These are phyloP conservation scores for Drosophila orena DNA, from an alignment of 1,140 invertebrate genomes.

Conservation along the genomic window DNA sequence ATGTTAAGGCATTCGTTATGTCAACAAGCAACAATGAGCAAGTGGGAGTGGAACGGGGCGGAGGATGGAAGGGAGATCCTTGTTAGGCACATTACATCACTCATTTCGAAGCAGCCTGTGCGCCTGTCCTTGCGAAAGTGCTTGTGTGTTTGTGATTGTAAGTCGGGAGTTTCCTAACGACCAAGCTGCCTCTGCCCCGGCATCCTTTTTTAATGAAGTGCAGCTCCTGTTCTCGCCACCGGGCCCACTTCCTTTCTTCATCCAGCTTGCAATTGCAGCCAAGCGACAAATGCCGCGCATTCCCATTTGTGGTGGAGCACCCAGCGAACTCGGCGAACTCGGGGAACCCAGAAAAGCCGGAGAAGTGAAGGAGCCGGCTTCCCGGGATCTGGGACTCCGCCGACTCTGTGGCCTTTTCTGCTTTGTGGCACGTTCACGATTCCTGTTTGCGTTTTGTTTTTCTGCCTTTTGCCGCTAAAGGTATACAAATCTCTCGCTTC, in stretches of 20 bases:
- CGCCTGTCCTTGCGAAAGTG: constrained; percentile 23
- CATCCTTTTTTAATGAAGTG: constrained; percentile 70
- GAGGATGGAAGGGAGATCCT: constrained; percentile 17
- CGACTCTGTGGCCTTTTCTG: constrained; percentile 60
- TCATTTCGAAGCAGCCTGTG: constrained; percentile 57
- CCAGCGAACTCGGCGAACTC: constrained; percentile 3
- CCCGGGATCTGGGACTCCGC: constrained; percentile 16
- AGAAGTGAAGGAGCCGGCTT: not conserved
- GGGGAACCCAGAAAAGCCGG: not conserved
- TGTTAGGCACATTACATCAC: constrained; percentile 78
- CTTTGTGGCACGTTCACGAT: constrained; percentile 72
- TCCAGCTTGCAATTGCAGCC: constrained; percentile 50
- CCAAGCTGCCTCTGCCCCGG: constrained; percentile 34
- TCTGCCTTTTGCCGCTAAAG: constrained; percentile 43
- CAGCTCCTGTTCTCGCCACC: constrained; percentile 33
- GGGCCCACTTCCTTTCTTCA: not conserved
- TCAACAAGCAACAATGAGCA: constrained; percentile 77
- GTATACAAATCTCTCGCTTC: constrained; percentile 68
- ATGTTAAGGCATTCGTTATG: constrained; percentile 81
- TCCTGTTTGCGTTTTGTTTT: constrained; percentile 39
- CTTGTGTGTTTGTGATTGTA: constrained; percentile 68
- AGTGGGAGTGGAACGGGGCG: constrained; percentile 1
- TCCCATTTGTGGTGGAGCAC: constrained; percentile 18
- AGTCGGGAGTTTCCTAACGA: constrained; percentile 65
- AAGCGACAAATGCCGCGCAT: constrained; percentile 64